Conservation (phyloP, 2,888 invertebrate genomes). For the Monopis laevigella region DNA sequence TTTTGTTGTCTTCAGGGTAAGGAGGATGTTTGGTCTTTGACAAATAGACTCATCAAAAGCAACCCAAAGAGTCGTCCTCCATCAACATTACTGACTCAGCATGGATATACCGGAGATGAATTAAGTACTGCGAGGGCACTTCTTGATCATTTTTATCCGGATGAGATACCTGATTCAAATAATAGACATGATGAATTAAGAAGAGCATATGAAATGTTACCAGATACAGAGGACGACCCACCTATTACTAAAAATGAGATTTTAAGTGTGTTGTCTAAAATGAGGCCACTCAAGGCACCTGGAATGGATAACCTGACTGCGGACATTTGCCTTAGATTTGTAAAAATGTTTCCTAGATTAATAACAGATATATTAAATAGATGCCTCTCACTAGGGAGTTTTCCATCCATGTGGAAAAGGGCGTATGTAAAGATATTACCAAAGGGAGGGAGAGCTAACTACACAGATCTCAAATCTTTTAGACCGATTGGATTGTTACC, state of each 20-base stretch:
- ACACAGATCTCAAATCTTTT: slow-evolving; percentile 14
- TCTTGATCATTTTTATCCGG: slow-evolving; percentile 17
- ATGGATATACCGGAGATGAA: slow-evolving; percentile 15
- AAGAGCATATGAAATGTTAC: background rate
- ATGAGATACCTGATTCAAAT: slow-evolving; percentile 15
- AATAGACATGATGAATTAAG: background rate
- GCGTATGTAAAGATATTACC: slow-evolving; percentile 22
- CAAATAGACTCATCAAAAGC: slow-evolving; percentile 19
- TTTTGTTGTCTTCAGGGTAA: slow-evolving; percentile 21
- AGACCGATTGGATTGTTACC: slow-evolving; percentile 22
- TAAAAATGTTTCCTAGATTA: background rate
- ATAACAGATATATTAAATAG: slow-evolving; percentile 2
- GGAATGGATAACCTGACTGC: slow-evolving; percentile 20
- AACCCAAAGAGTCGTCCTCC: slow-evolving; percentile 17
- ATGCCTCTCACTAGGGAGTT: slow-evolving; percentile 12
- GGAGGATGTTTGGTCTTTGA: slow-evolving; percentile 21
- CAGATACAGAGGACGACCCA: slow-evolving; percentile 11
- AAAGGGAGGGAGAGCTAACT: slow-evolving; percentile 20
- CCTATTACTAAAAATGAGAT: slow-evolving; percentile 18
- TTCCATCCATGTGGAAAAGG: slow-evolving; percentile 21
- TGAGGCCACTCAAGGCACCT: slow-evolving; percentile 21
- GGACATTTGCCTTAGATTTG: slow-evolving; percentile 18
- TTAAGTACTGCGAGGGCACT: slow-evolving; percentile 16
- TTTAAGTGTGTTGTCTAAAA: slow-evolving; percentile 8
- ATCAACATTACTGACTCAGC: slow-evolving; percentile 12